Evolutionary conservation across 2,888 invertebrate species (phyloP).

Genomic region (Pterobdella sp.): DNA sequence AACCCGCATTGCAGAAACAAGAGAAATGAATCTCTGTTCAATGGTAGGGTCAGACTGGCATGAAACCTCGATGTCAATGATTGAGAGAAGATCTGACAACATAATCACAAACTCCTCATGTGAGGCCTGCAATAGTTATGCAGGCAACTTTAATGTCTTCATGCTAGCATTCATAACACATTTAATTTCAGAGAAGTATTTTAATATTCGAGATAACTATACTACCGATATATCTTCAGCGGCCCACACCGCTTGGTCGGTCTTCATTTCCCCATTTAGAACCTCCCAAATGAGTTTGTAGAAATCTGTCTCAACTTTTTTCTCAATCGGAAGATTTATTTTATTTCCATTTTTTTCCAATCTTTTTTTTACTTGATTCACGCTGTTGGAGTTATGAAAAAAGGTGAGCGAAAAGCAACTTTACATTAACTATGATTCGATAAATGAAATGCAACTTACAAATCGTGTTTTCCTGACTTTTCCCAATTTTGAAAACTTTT

Average conservation of each 20-base stretch:
- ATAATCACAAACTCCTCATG: slow-evolving; percentile 4
- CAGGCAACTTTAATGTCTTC: not conserved
- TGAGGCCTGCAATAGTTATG: not conserved
- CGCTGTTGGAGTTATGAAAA: not conserved
- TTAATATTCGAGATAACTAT: slow-evolving; percentile 20
- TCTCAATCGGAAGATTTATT: slow-evolving; percentile 16
- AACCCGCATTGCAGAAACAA: not conserved
- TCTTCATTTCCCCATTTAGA: slow-evolving; percentile 67
- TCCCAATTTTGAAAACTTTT: slow-evolving; percentile 18
- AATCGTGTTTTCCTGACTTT: slow-evolving; percentile 16
- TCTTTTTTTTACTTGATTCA: slow-evolving; percentile 3
- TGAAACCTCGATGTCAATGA: slow-evolving; percentile 19
- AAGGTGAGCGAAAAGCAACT: not conserved
- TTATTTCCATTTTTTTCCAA: slow-evolving; percentile 15
- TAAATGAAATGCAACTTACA: slow-evolving; percentile 11
- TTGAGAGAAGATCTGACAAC: slow-evolving; percentile 7
- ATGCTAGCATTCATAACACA: not conserved
- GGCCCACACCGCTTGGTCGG: slow-evolving; percentile 66
- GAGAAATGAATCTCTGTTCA: not conserved
- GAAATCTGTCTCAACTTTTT: slow-evolving; percentile 61
- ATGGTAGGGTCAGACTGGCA: not conserved
- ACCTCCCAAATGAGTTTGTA: slow-evolving; percentile 75
- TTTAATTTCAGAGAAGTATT: too few species aligned
- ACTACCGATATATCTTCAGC: slow-evolving; percentile 71
- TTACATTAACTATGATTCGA: not conserved